Conservation (phyloP, 2,113 vertebrate species). For the Lepus americanus region DNA sequence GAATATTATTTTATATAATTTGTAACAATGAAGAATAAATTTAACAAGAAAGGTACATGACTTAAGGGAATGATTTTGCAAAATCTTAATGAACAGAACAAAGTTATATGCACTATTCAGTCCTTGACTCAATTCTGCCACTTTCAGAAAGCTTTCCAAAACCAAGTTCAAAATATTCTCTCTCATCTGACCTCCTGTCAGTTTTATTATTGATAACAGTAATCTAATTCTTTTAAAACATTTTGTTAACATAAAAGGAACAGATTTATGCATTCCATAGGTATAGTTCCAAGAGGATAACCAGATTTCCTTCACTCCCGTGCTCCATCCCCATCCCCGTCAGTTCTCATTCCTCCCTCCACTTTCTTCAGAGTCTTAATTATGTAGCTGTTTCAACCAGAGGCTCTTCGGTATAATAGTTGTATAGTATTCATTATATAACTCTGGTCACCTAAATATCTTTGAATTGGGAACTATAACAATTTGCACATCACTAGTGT, state of each 20-base stretch:
- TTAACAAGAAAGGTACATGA: not conserved
- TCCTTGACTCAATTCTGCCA: not conserved
- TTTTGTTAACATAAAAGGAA: too few species aligned
- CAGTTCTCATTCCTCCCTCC: too few species aligned
- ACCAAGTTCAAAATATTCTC: conserved; percentile 38
- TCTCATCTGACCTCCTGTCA: not conserved
- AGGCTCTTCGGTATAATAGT: not conserved
- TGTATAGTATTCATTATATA: not conserved
- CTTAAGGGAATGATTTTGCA: not conserved
- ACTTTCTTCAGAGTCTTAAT: not conserved
- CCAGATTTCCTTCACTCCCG: too few species aligned
- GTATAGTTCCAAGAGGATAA: too few species aligned
- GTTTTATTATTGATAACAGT: not conserved
- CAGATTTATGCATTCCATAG: too few species aligned
- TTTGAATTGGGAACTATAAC: not conserved
- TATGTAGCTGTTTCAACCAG: not conserved
- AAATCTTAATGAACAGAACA: not conserved
- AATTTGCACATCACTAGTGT: not conserved
- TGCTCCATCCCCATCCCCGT: too few species aligned
- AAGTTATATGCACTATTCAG: not conserved
- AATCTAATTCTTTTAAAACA: not conserved
- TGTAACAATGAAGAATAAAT: not conserved
- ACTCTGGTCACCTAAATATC: not conserved
- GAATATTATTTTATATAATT: not conserved
- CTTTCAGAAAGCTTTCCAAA: conserved; percentile 18